Conservation (phyloP, 1,140 invertebrate species). For the Probaryconus sp. region DNA sequence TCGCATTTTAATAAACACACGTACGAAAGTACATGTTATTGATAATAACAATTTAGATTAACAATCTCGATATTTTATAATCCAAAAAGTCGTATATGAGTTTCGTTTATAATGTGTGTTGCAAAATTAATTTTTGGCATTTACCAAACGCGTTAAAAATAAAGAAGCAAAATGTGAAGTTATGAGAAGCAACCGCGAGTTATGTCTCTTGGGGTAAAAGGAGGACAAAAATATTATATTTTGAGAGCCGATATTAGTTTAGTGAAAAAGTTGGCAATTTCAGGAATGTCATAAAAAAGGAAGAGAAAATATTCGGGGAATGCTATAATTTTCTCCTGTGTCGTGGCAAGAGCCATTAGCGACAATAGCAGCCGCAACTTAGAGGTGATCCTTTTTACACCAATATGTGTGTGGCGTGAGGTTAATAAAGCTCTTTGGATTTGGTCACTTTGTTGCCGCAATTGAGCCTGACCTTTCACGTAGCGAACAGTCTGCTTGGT, state of each 20-base stretch:
- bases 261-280: background rate
- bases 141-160: too few species aligned
- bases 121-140: too few species aligned
- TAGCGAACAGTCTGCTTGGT: background rate
- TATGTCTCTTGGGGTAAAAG: too few species aligned
- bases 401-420: conserved; percentile 2
- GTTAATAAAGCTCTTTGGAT: conserved; percentile 2
- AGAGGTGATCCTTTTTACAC: background rate
- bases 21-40: too few species aligned
- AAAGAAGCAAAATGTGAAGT: too few species aligned
- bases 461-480: background rate
- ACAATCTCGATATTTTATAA: too few species aligned
- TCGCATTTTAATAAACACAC: too few species aligned
- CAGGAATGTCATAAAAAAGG: background rate
- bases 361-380: conserved; percentile 2
- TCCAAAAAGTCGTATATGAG: too few species aligned
- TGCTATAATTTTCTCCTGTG: conserved; percentile 4
- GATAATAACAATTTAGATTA: too few species aligned
- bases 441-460: conserved; percentile 6
- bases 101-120: too few species aligned
- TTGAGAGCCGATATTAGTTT: background rate
- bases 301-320: background rate
- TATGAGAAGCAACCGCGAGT: too few species aligned
- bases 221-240: too few species aligned
- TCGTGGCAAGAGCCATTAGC: conserved; percentile 1